phyloP scores from a whole-genome alignment of 1,140 invertebrate species.

The Parasteatoda tepidariorum region DNA sequence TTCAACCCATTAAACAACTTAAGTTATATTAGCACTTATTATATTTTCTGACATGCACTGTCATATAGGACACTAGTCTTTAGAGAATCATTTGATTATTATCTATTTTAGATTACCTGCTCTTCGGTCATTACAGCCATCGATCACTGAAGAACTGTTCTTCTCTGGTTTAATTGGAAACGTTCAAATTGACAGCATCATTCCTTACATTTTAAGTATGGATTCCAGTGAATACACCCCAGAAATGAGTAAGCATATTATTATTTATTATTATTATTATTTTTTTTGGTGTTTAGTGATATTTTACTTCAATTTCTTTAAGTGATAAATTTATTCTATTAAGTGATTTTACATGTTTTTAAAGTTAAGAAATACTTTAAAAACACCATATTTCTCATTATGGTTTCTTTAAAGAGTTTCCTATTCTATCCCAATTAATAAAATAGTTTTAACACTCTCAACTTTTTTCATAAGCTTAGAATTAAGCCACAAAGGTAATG shows the following conservation, averaged over 20 bases:
- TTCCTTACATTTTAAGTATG: conserved; percentile 91
- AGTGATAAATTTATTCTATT: neutral
- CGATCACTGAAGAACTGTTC: conserved; percentile 90
- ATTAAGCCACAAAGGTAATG: too few species aligned
- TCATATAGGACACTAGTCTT: too few species aligned
- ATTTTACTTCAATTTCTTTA: neutral
- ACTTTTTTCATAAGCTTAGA: too few species aligned
- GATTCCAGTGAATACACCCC: conserved; percentile 70
- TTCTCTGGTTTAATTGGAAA: conserved; percentile 92
- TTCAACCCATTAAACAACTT: too few species aligned
- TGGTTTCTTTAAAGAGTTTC: too few species aligned
- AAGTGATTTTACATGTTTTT: neutral
- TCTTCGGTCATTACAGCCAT: conserved; percentile 80
- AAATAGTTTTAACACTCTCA: too few species aligned
- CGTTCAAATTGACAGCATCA: conserved; percentile 90
- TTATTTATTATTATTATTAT: neutral
- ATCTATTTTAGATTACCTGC: conserved; percentile 74
- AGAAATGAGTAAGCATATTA: conserved; percentile 40
- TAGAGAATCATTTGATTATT: neutral
- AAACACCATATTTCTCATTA: too few species aligned
- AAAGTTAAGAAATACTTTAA: too few species aligned
- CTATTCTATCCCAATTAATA: too few species aligned
- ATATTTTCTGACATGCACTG: too few species aligned
- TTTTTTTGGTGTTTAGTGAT: neutral
- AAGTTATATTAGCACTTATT: too few species aligned